A percentile compares a stretch with the other conserved stretches of the same genome.
phyloP scores from a whole-genome alignment of 2,113 vertebrate species.

The Macquaria australasica region DNA sequence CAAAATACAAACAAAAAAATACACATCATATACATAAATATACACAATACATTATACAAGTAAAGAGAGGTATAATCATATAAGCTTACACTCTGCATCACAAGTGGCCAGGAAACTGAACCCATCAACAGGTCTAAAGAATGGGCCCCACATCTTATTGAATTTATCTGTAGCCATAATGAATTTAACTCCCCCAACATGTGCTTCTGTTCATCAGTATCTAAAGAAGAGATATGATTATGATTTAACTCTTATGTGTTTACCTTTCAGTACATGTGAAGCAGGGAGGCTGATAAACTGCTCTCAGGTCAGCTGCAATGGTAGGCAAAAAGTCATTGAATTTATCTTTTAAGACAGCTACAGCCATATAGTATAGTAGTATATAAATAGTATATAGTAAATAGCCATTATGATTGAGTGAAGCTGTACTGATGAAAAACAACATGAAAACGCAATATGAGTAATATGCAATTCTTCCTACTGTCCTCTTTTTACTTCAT shows the following conservation, averaged over 20 bases:
- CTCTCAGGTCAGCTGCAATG: conserved; percentile 82
- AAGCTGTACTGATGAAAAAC: neutral
- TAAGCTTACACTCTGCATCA: no score
- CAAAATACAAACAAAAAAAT: no score
- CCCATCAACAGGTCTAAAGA: no score
- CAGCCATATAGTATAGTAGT: neutral
- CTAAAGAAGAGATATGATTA: neutral
- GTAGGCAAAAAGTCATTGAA: conserved; percentile 67
- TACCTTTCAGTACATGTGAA: conserved; percentile 85
- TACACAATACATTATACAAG: no score
- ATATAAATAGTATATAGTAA: no score
- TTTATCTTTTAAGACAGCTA: neutral
- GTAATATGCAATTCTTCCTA: neutral
- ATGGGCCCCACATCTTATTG: no score
- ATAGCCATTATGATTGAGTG: neutral
- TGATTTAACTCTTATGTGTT: neutral
- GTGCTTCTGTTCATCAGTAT: neutral
- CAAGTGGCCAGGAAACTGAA: no score
- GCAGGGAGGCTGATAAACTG: conserved; percentile 86
- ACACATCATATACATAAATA: no score
- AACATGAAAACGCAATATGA: neutral
- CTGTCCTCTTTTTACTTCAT: neutral
- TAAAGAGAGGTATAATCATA: no score
- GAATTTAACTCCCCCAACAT: neutral
- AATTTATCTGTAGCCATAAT: neutral